Evolutionary conservation across 1,140 invertebrate genomes (phyloP).

Genomic region (Babylonia areolata): DNA sequence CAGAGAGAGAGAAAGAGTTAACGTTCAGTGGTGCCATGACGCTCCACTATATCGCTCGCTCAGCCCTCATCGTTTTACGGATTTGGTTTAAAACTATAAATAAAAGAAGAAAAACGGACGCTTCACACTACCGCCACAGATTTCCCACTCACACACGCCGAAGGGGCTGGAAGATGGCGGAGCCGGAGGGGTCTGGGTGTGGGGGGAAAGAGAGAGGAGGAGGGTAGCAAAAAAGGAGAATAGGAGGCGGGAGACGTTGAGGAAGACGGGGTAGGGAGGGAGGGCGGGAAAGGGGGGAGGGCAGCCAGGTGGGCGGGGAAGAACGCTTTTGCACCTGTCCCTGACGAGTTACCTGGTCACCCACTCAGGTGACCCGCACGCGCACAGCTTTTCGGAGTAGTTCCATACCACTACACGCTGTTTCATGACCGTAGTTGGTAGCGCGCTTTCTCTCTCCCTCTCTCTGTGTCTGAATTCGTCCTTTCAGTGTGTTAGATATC

Average conservation of each 20-base stretch:
- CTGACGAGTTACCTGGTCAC: neutral
- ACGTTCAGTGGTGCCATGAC: neutral
- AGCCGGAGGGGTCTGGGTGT: neutral
- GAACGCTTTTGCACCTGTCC: constrained; percentile 6
- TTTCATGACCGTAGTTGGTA: no score
- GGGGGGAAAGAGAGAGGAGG: neutral
- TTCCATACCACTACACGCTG: no score
- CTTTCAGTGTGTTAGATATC: no score
- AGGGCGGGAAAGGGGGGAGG: neutral
- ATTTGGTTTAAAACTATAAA: neutral
- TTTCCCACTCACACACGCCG: neutral
- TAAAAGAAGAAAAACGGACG: neutral
- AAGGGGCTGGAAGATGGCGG: neutral
- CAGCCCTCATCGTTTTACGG: no score
- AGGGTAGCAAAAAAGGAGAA: constrained; percentile 1
- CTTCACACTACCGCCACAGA: neutral
- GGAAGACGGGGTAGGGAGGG: neutral
- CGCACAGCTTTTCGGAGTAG: no score
- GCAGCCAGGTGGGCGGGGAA: neutral
- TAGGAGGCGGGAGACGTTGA: neutral
- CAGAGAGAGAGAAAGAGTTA: neutral
- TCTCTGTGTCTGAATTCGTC: no score
- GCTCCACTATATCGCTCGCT: neutral
- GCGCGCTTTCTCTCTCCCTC: no score
- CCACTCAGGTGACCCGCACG: neutral